Conservation (phyloP, 2,888 invertebrate species). For the Lottia scabra region DNA sequence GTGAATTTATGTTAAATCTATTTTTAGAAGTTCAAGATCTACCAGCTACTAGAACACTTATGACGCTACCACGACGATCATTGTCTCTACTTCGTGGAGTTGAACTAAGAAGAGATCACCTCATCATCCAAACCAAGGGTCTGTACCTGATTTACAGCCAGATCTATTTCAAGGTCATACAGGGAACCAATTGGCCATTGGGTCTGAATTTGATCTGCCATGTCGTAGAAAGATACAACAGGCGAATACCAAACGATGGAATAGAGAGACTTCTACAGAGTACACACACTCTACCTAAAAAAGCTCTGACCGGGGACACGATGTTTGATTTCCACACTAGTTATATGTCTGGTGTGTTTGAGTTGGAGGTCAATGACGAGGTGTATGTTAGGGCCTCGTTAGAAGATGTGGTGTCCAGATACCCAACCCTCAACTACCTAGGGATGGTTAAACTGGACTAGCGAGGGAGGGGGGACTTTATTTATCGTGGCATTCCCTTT, state of each 20-base stretch:
- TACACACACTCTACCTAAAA: neutral
- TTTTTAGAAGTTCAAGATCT: neutral
- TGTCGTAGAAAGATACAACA: neutral
- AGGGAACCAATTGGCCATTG: neutral
- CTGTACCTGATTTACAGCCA: neutral
- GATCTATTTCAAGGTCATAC: neutral
- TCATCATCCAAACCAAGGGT: neutral
- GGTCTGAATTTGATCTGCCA: neutral
- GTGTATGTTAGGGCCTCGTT: neutral
- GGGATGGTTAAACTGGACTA: neutral
- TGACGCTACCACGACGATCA: neutral
- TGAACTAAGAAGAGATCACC: neutral
- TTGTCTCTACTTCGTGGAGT: neutral
- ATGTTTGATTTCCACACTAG: neutral
- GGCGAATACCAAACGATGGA: neutral
- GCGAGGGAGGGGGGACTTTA: too few species aligned
- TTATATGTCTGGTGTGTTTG: slow-evolving; percentile 1
- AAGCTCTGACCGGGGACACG: neutral
- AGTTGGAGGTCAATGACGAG: neutral
- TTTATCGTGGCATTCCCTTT: too few species aligned
- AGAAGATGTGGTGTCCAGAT: neutral
- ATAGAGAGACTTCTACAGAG: neutral
- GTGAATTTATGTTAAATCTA: neutral
- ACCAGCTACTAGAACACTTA: neutral
- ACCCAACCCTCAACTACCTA: neutral